phyloP scores from a whole-genome alignment of 2,888 invertebrate genomes.

The Phania funesta region DNA sequence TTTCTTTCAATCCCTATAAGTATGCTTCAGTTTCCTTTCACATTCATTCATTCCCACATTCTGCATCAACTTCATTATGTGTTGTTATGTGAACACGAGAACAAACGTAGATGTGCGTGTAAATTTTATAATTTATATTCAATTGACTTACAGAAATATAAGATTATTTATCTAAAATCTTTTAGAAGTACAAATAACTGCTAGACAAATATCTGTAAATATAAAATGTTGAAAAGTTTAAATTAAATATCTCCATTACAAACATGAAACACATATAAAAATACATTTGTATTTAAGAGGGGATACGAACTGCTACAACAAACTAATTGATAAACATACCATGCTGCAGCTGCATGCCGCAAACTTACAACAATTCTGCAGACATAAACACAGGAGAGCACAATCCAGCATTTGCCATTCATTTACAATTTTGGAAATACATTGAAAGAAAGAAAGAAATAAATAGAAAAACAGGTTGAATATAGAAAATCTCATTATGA shows the following conservation, averaged over 20 bases:
- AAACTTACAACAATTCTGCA: slow-evolving; percentile 17
- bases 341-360: slow-evolving; percentile 11
- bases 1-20: slow-evolving; percentile 21
- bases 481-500: background rate
- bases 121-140: background rate
- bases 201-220: background rate
- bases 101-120: background rate
- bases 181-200: slow-evolving; percentile 20
- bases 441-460: no score
- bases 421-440: slow-evolving; percentile 51
- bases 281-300: background rate
- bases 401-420: background rate
- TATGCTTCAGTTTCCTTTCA: background rate
- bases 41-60: slow-evolving; percentile 1
- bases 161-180: slow-evolving; percentile 48
- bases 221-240: background rate
- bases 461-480: background rate
- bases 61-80: no score
- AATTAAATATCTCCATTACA: background rate
- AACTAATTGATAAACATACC: slow-evolving; percentile 63
- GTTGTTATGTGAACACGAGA: no score
- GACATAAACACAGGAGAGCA: background rate
- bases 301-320: background rate
- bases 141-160: background rate
- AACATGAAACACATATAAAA: background rate